phyloP scores from a whole-genome alignment of 2,113 vertebrate species.

The Eptesicus fuscus region DNA sequence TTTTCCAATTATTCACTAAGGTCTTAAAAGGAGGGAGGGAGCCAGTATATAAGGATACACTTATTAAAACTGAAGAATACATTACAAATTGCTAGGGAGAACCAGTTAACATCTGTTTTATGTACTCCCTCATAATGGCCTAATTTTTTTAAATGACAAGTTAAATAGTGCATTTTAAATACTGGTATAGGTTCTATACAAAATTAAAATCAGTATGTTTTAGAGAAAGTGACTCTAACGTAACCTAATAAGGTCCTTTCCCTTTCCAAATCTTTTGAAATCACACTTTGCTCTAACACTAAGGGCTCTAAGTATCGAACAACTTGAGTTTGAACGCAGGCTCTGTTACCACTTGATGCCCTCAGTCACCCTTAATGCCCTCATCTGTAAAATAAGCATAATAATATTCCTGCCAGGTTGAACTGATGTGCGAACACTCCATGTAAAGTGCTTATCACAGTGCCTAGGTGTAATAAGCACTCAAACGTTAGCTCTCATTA shows the following conservation, averaged over 20 bases:
- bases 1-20: neutral
- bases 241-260: neutral
- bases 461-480: neutral
- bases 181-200: neutral
- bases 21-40: neutral
- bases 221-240: neutral
- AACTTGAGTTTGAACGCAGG: neutral
- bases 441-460: neutral
- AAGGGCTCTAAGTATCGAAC: neutral
- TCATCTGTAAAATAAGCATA: neutral
- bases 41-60: neutral
- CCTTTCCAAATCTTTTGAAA: neutral
- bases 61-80: neutral
- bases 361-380: neutral
- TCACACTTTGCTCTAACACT: neutral
- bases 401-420: neutral
- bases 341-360: neutral
- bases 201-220: slow-evolving; percentile 6
- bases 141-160: neutral
- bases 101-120: neutral
- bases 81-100: neutral
- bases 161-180: slow-evolving; percentile 6
- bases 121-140: neutral
- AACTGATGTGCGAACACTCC: neutral
- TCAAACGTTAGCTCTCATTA: neutral